Base-by-base conservation (phyloP, 2,797 vertebrate species). In the Numenius phaeopus region DNA sequence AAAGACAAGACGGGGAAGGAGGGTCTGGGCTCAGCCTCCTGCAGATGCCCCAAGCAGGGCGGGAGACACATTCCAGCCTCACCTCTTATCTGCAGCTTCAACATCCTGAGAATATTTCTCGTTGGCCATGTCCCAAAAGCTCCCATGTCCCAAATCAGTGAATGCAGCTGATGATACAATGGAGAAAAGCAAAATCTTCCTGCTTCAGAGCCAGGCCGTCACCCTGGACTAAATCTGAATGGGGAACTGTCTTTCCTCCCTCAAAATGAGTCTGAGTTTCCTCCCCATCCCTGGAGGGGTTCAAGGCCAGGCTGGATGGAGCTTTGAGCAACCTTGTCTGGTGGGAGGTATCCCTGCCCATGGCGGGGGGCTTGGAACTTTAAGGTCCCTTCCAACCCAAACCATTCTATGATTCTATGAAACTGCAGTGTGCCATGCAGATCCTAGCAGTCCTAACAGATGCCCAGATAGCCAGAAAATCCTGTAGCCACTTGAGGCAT, bases 41-140 rank as follows among this genome's bases (percentile, higher is more conserved):
- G 86, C 77, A 94, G 54, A 59, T 84, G 73, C 30, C 59, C 70
- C 73, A 84, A 50, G 37, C 1, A 16, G 40, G 40, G 14, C 29
- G 54, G 70, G 62, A 93, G 40, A 19, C 22, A 67, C 55, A 89
- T 83, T 93, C 78, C 83, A 96, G 40, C 40, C 3, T 87, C 54
- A 77, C 30, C 29, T 64, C 88, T 89, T 93, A 90, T 93, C 96
- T 90, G 22, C 59, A 84, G 29, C 52, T 94, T 79, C 91, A 90
- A 30, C 40, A 92, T 94, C 90, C 49, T 92, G 73, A 80, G 66
- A 77, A 66, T 52, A 46, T 67, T 83, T 71, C 67, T 80, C 71
- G 44, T 82, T 85, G 90, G 90, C 80, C 75, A 34, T 13, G 29
- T 29, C 73, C 66, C 64, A 77, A 52, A 89, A 62, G 17, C 20